These are phyloP conservation scores for Haliclystus octoradiatus DNA, from an alignment of 30 jellyfish, hydroid and myxozoan genomes.

Conservation along the genomic window DNA sequence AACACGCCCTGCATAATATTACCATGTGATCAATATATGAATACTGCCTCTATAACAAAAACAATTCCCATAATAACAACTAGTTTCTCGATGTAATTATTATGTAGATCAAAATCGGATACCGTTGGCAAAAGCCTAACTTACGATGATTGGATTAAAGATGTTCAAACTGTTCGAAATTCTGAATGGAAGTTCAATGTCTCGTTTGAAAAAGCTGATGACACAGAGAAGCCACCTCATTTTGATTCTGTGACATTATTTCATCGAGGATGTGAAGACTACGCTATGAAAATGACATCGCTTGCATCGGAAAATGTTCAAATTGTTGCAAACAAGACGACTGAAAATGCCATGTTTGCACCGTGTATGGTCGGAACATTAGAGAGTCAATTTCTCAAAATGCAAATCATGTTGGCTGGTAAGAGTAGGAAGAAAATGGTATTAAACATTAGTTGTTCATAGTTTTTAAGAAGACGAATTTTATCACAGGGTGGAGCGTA, in stretches of 20 bases:
- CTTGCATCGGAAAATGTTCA: constrained; percentile 22
- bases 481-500: too few relatives aligned
- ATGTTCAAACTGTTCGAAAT: constrained; percentile 38
- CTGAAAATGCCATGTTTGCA: constrained; percentile 22
- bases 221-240: constrained; percentile 26
- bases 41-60: too few relatives aligned
- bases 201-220: constrained; percentile 19
- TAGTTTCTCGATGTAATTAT: too few relatives aligned
- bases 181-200: constrained; percentile 44
- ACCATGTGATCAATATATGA: too few relatives aligned
- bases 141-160: constrained; percentile 33
- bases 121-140: too few relatives aligned
- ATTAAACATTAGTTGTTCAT: too few relatives aligned
- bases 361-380: constrained; percentile 53
- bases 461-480: too few relatives aligned
- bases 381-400: constrained; percentile 35
- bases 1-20: too few relatives aligned
- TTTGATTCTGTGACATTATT: constrained; percentile 27
- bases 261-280: constrained; percentile 35
- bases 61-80: too few relatives aligned
- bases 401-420: too few relatives aligned
- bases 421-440: too few relatives aligned
- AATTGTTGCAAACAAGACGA: constrained; percentile 30
- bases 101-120: too few relatives aligned
- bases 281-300: constrained; percentile 38